Base-by-base conservation (phyloP, 1,140 invertebrate genomes). In the Sarcophaga peregrina region DNA sequence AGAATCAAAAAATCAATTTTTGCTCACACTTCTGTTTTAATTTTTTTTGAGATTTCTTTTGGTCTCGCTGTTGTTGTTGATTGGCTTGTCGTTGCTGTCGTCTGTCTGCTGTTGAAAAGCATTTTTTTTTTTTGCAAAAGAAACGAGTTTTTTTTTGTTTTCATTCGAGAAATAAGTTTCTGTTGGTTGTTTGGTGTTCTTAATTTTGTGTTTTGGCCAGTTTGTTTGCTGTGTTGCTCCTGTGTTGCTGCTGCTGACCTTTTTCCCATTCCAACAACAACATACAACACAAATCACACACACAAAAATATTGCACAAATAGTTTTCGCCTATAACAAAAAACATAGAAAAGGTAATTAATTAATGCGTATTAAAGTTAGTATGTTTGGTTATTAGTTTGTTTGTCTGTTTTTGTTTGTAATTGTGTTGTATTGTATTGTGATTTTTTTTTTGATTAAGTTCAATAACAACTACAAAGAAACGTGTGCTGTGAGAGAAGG, bases 1-100 rank as follows among this genome's bases (percentile, higher is more conserved):
- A 58, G 54, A 58, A 58, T 68, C 17, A 20, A 68, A 68, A 68
- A 68, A 68, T 68, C 62, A 68, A 68, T 68, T 68, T 68, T 68
- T 68, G 62, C 62, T 68, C 62, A 68, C 20, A 68, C 62, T 68
- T 37, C 25, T 37, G 25, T 37, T 37, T 37, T 37, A 37, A 37
- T 37, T 37, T 37, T 37, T 37, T 37, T 37, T 37, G 25, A 37
- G 25, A 17, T 68, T 68, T 20, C 54, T n/a, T 58, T 58, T 37
- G 25, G 4, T 37, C 25, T 62, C 13, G 58, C n/a, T 15, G 58
- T 10, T 37, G 25, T 37, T 37, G 25, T 37, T 37, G 25, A 37
- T 37, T 68, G 62, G 62, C 8, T 68, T 68, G n/a, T 68, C n/a
- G 62, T 25, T 68, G 62, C n/a, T 7, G 54, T 58, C 54, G 54